phyloP scores from a whole-genome alignment of 2,113 vertebrate species.

The Bubo blakistoni region DNA sequence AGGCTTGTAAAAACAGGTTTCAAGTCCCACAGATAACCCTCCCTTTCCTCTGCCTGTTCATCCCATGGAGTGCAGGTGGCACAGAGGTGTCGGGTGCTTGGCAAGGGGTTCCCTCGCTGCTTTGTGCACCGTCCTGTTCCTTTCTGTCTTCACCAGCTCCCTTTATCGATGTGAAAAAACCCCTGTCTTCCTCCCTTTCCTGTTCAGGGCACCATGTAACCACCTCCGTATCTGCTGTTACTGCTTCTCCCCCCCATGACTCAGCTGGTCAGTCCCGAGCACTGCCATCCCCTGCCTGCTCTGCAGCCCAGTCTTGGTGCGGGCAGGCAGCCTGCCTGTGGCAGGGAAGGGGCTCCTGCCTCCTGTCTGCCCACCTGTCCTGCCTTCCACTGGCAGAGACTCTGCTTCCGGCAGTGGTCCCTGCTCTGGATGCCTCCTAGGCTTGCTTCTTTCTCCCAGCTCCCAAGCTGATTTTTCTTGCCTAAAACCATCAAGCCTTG shows the following conservation, averaged over 20 bases:
- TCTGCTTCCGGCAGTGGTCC: not conserved
- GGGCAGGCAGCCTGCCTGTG: not conserved
- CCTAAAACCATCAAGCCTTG: not conserved
- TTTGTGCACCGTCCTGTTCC: not conserved
- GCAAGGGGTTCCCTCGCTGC: accelerated
- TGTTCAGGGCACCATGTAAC: not conserved
- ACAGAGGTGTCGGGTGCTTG: accelerated
- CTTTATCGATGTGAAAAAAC: not conserved
- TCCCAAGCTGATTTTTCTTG: not conserved
- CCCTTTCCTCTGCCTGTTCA: accelerated
- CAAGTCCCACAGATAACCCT: accelerated
- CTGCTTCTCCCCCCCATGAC: accelerated
- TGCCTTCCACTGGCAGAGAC: not conserved
- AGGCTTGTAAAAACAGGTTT: not conserved
- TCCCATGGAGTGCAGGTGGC: not conserved
- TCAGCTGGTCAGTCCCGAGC: too few relatives aligned
- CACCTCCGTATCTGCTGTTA: accelerated
- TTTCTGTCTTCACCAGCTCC: not conserved
- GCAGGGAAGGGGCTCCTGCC: not conserved
- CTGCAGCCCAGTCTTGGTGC: not conserved
- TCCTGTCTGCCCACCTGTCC: not conserved
- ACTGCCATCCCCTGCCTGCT: not conserved
- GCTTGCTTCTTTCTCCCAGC: not conserved
- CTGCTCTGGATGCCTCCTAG: not conserved
- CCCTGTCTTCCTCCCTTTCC: not conserved